Percentiles rank a stretch among this genome's conserved stretches.
Evolutionary conservation across 2,113 vertebrate genomes (phyloP).

Genomic region (Mionectes macconnelli): DNA sequence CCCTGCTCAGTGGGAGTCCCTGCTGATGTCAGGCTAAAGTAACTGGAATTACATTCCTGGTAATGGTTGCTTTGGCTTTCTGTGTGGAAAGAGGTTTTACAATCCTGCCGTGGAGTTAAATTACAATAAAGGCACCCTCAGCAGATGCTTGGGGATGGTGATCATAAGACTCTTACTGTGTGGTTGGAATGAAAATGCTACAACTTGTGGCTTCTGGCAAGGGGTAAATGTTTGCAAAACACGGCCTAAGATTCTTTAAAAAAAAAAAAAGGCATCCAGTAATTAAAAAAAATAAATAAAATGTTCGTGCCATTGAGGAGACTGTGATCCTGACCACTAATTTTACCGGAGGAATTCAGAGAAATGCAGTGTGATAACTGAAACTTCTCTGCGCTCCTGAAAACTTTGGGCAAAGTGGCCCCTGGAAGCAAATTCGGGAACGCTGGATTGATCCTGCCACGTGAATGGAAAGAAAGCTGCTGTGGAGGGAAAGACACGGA

Average conservation of each 20-base stretch:
- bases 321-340: background rate
- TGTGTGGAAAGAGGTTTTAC: background rate
- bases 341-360: background rate
- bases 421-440: slow-evolving; percentile 59
- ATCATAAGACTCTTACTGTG: background rate
- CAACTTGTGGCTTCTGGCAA: background rate
- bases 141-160: background rate
- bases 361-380: background rate
- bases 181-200: background rate
- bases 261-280: background rate
- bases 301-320: accelerated
- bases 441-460: slow-evolving; percentile 49
- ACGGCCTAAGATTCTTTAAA: background rate
- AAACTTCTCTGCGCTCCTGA: background rate
- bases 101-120: background rate
- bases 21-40: background rate
- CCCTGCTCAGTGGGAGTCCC: background rate
- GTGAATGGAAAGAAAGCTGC: slow-evolving; percentile 71
- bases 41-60: background rate
- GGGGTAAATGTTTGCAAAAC: background rate
- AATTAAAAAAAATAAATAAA: background rate
- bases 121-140: background rate
- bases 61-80: background rate
- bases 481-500: slow-evolving; percentile 69
- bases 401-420: slow-evolving; percentile 39